A percentile compares a stretch with the other conserved stretches of the same genome.
Evolutionary conservation across 2,888 invertebrate species (phyloP).

Genomic region (Drosophila neotestacea): DNA sequence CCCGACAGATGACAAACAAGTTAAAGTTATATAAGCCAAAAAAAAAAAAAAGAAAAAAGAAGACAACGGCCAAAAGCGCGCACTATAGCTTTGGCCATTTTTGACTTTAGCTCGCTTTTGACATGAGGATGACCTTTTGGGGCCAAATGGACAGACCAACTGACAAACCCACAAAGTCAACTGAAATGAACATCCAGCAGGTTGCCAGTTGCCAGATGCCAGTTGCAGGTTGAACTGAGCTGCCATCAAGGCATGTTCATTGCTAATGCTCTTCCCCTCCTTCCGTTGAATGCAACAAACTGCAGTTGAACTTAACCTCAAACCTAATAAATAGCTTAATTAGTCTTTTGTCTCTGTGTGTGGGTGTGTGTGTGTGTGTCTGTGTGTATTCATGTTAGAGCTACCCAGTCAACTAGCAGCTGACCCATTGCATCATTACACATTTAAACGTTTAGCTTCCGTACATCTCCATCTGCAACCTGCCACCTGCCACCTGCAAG

Average conservation of each 20-base stretch:
- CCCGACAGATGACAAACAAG: conserved; percentile 63
- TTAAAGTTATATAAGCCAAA: conserved; percentile 49
- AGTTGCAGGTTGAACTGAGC: conserved; percentile 22
- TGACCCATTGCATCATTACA: conserved; percentile 45
- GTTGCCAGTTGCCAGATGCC: conserved; percentile 12
- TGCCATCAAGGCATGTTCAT: conserved; percentile 10
- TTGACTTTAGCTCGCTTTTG: conserved; percentile 26
- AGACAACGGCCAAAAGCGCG: conserved; percentile 16
- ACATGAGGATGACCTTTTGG: conserved; percentile 43
- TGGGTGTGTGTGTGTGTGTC: conserved; percentile 19
- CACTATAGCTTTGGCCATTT: conserved; percentile 33
- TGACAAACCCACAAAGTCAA: conserved; percentile 33
- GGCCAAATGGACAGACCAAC: conserved; percentile 21
- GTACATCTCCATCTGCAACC: conserved; percentile 4
- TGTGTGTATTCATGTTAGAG: conserved; percentile 6
- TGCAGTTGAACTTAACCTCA: conserved; percentile 74
- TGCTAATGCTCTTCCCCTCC: conserved; percentile 20
- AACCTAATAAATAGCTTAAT: conserved; percentile 80
- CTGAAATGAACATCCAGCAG: conserved; percentile 33
- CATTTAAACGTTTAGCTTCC: conserved; percentile 38
- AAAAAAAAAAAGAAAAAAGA: conserved; percentile 11
- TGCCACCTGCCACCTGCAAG: conserved; percentile 2
- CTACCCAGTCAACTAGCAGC: conserved; percentile 19
- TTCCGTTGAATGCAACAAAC: conserved; percentile 62
- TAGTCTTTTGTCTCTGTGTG: conserved; percentile 57